These are phyloP conservation scores for Dryocosmus kuriphilus DNA, from an alignment of 2,888 invertebrate genomes.

Conservation along the genomic window DNA sequence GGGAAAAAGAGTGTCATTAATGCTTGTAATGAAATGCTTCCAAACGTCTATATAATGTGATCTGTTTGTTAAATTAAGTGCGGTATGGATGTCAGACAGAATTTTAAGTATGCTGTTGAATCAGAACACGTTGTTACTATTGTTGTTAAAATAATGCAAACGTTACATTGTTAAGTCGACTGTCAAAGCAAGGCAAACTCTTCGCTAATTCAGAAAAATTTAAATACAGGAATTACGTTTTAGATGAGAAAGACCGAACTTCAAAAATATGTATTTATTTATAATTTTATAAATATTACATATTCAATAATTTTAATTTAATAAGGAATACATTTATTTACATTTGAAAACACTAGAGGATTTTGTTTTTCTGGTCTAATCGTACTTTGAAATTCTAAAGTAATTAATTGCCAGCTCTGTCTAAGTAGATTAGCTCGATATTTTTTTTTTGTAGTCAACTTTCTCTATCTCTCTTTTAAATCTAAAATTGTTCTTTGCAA, in stretches of 20 bases:
- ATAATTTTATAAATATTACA: neutral
- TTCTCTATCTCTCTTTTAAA: neutral
- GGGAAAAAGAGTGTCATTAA: conserved; percentile 1
- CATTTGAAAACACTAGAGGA: neutral
- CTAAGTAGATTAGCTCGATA: neutral
- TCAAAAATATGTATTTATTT: neutral
- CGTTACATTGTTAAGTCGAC: conserved; percentile 67
- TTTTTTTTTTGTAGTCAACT: neutral
- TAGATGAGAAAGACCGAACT: neutral
- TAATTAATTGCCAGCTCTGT: neutral
- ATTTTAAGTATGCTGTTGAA: conserved; percentile 64
- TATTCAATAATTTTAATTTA: neutral
- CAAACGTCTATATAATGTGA: neutral
- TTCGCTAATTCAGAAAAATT: neutral
- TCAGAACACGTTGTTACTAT: conserved; percentile 71
- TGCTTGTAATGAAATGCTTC: conserved; percentile 5
- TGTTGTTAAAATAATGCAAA: conserved; percentile 72
- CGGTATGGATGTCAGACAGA: conserved; percentile 14
- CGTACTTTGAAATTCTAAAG: neutral
- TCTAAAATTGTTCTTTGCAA: neutral
- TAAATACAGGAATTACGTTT: neutral
- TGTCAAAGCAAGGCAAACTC: conserved; percentile 24
- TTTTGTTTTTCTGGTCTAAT: neutral
- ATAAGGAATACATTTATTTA: neutral
- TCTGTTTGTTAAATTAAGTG: neutral